Conservation (phyloP, 2,888 invertebrate species). For the Apamea sordens region DNA sequence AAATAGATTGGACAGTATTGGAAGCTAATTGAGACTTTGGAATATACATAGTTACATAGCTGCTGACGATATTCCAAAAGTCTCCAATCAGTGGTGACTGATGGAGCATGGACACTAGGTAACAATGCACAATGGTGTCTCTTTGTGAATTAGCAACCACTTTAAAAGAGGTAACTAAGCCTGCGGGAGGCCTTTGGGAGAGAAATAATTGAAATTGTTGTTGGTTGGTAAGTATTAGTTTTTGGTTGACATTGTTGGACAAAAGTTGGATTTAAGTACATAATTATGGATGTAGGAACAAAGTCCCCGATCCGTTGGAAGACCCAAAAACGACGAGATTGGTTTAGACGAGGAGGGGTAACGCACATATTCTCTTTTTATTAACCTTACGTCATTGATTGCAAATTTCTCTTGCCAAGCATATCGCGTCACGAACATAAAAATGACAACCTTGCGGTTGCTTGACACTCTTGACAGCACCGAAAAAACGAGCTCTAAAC, state of each 20-base stretch:
- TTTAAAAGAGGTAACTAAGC: not conserved
- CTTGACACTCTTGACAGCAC: conserved; percentile 6
- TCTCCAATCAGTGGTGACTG: too few relatives aligned
- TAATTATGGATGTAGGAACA: too few relatives aligned
- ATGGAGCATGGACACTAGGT: not conserved
- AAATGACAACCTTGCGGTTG: conserved; percentile 9
- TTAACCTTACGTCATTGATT: conserved; percentile 6
- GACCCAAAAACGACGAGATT: not conserved
- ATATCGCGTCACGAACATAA: conserved; percentile 2
- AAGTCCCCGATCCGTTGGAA: not conserved
- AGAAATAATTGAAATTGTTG: not conserved
- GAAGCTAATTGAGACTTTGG: not conserved
- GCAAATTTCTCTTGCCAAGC: conserved; percentile 5
- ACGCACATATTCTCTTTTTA: conserved; percentile 14
- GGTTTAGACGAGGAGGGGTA: not conserved
- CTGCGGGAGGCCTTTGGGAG: not conserved
- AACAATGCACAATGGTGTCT: not conserved
- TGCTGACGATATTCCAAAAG: not conserved
- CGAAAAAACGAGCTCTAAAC: conserved; percentile 8
- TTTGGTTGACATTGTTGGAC: not conserved
- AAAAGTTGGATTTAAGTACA: not conserved
- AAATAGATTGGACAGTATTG: not conserved
- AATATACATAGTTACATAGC: not conserved
- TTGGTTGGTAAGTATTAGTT: not conserved
- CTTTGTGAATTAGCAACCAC: not conserved